These are phyloP conservation scores for Beris morrisii DNA, from an alignment of 2,888 invertebrate genomes.

Conservation along the genomic window DNA sequence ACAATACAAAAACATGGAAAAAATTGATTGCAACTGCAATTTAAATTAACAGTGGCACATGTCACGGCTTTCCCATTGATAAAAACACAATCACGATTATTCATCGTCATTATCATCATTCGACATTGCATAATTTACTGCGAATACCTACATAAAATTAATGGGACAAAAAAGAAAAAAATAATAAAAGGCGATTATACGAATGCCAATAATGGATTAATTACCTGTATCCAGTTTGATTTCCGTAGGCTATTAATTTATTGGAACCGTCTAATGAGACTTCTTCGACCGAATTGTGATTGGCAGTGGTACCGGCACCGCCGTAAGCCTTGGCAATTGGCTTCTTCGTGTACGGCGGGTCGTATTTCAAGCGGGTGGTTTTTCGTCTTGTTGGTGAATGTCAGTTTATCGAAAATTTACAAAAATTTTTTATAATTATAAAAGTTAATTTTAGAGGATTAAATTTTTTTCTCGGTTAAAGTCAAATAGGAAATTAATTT, in stretches of 20 bases:
- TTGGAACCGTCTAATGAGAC: conserved; percentile 77
- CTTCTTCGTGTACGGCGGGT: conserved; percentile 84
- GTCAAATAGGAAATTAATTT: too few relatives aligned
- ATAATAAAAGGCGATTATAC: too few relatives aligned
- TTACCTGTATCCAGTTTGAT: conserved; percentile 69
- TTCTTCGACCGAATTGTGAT: conserved; percentile 77
- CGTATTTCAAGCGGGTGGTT: conserved; percentile 85
- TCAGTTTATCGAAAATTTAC: conserved; percentile 25
- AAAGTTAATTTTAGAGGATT: neutral
- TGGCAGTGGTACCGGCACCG: conserved; percentile 65
- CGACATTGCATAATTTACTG: too few relatives aligned
- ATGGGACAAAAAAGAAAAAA: conserved; percentile 14
- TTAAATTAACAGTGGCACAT: too few relatives aligned
- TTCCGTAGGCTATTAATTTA: conserved; percentile 81
- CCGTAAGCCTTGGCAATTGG: conserved; percentile 72
- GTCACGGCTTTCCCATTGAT: too few relatives aligned
- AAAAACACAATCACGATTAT: too few relatives aligned
- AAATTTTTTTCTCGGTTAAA: conserved; percentile 4
- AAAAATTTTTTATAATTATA: conserved; percentile 21
- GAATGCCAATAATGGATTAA: neutral
- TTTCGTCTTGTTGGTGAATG: conserved; percentile 68
- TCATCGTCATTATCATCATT: too few relatives aligned
- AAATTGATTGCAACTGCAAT: too few relatives aligned
- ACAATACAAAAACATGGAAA: too few relatives aligned
- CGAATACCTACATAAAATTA: neutral